Conservation (phyloP, 1,140 invertebrate species). For the Calycopis cecrops region DNA sequence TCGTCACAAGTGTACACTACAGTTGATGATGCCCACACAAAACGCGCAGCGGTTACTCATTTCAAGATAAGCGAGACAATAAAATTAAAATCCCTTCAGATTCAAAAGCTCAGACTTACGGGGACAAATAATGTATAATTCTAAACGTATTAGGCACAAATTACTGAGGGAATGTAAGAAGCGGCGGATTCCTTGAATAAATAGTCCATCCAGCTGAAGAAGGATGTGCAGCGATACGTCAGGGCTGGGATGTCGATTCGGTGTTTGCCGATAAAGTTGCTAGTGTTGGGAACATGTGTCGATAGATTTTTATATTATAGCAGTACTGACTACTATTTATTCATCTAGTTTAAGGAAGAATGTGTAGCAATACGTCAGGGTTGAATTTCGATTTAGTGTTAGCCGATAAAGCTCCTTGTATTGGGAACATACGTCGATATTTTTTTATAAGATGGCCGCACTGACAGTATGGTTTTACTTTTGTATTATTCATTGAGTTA, state of each 20-base stretch:
- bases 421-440: slow-evolving; percentile 20
- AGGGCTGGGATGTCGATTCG: slow-evolving; percentile 43
- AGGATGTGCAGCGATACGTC: slow-evolving; percentile 58
- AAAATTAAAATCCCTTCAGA: not conserved
- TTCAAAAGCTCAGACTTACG: not conserved
- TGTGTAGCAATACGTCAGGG: slow-evolving; percentile 55
- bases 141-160: slow-evolving; percentile 7
- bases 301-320: slow-evolving; percentile 24
- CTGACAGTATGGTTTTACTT: no score
- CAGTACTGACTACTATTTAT: slow-evolving; percentile 16
- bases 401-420: slow-evolving; percentile 42
- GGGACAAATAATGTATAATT: slow-evolving; percentile 11
- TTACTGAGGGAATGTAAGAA: slow-evolving; percentile 20
- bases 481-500: no score
- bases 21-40: no score
- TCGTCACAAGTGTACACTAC: no score
- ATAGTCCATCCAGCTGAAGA: slow-evolving; percentile 43
- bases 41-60: no score
- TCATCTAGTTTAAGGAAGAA: slow-evolving; percentile 42
- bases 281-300: slow-evolving; percentile 29
- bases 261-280: slow-evolving; percentile 35
- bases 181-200: slow-evolving; percentile 45
- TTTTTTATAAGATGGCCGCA: slow-evolving; percentile 15
- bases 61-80: no score
- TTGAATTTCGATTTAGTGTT: slow-evolving; percentile 43